phyloP scores from a whole-genome alignment of 2,113 vertebrate genomes.

The Callocephalon fimbriatum region DNA sequence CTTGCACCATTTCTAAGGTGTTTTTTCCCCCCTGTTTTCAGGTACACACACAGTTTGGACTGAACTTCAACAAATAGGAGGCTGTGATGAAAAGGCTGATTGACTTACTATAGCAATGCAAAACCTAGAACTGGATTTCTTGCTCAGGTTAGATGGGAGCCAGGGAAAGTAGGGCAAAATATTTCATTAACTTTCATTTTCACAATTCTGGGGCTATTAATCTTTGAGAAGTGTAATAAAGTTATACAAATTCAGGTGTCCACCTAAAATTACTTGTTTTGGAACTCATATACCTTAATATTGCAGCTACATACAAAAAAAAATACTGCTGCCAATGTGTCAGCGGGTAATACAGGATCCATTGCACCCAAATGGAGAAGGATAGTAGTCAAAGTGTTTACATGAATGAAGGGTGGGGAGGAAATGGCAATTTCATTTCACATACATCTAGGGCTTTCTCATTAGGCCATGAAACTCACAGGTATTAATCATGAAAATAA shows the following conservation, averaged over 20 bases:
- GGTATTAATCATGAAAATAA: conserved; percentile 79
- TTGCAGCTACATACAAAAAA: background rate
- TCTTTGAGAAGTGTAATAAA: background rate
- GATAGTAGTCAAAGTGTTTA: conserved; percentile 45
- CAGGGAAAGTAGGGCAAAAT: background rate
- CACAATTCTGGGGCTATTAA: background rate
- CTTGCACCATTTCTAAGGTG: background rate
- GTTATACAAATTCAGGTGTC: background rate
- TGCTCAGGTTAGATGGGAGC: background rate
- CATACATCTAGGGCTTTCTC: conserved; percentile 63
- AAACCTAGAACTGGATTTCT: background rate
- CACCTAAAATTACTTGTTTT: background rate
- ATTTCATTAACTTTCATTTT: conserved; percentile 4
- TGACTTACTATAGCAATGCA: background rate
- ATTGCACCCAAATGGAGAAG: background rate
- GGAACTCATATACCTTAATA: background rate
- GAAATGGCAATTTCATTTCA: conserved; percentile 56
- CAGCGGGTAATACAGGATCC: background rate
- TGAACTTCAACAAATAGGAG: background rate
- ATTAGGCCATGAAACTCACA: conserved; percentile 73
- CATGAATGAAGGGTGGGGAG: background rate
- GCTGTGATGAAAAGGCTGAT: background rate
- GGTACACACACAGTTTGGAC: background rate
- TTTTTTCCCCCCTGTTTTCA: background rate
- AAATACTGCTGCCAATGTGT: background rate